Evolutionary conservation across 2,888 invertebrate species (phyloP).

Genomic region (Drosophila sordidapex): DNA sequence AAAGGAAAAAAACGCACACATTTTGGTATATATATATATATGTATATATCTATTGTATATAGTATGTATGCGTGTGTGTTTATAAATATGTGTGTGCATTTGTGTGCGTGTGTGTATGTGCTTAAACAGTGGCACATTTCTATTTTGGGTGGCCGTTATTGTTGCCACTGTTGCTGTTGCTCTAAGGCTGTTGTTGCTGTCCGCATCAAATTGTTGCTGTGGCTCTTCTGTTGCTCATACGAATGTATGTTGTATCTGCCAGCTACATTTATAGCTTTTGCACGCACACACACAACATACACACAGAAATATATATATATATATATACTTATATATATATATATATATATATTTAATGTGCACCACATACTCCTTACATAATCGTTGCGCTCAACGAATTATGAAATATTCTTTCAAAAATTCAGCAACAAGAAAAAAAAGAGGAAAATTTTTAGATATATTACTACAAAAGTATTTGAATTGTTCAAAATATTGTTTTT

Average conservation of each 20-base stretch:
- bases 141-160: slow-evolving; percentile 58
- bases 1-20: slow-evolving; percentile 10
- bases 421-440: slow-evolving; percentile 2
- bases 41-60: slow-evolving; percentile 4
- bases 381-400: slow-evolving; percentile 39
- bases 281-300: slow-evolving; percentile 50
- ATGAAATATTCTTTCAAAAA: slow-evolving; percentile 10
- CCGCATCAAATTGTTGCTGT: slow-evolving; percentile 42
- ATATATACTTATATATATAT: slow-evolving; percentile 2
- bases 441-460: not conserved
- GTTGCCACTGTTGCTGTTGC: slow-evolving; percentile 13
- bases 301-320: slow-evolving; percentile 30
- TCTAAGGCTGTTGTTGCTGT: slow-evolving; percentile 22
- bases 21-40: not conserved
- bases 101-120: slow-evolving; percentile 19
- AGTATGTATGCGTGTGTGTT: slow-evolving; percentile 7
- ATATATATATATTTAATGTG: slow-evolving; percentile 11
- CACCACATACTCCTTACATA: slow-evolving; percentile 59
- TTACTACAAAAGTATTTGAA: slow-evolving; percentile 4
- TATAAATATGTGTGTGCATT: not conserved
- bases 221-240: slow-evolving; percentile 35
- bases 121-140: slow-evolving; percentile 56
- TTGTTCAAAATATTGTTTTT: slow-evolving; percentile 1
- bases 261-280: slow-evolving; percentile 60
- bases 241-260: slow-evolving; percentile 44